A percentile compares a stretch with the other conserved stretches of the same genome.
Evolutionary conservation across 2,113 vertebrate species (phyloP).

Genomic region (Megalops atlanticus): DNA sequence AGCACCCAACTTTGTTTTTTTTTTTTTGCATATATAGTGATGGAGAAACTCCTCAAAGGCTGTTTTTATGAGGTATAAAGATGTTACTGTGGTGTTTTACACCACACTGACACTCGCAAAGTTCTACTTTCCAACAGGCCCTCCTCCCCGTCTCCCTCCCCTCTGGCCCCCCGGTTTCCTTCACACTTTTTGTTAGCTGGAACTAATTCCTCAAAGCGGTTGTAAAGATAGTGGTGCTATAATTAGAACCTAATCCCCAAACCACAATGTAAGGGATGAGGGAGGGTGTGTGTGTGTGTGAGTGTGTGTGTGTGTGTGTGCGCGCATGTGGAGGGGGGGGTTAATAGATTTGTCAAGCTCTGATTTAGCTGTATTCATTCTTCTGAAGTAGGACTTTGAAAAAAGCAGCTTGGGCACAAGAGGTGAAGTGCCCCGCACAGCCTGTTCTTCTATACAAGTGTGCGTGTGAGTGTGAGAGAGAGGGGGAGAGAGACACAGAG

Average conservation of each 20-base stretch:
- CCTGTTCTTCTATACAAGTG: no score
- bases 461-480: not conserved
- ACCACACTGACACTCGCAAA: slow-evolving; percentile 39
- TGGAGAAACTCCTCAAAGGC: slow-evolving; percentile 34
- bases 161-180: not conserved
- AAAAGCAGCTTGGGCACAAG: not conserved
- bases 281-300: not conserved
- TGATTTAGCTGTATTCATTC: not conserved
- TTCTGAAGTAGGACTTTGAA: not conserved
- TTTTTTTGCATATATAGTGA: not conserved
- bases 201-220: slow-evolving; percentile 7
- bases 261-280: not conserved
- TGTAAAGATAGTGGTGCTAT: slow-evolving; percentile 13
- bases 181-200: slow-evolving; percentile 7
- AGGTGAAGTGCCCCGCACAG: no score
- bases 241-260: slow-evolving; percentile 22
- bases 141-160: not conserved
- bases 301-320: not conserved
- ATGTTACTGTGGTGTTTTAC: not conserved
- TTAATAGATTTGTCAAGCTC: slow-evolving; percentile 5
- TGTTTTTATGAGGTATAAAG: slow-evolving; percentile 24
- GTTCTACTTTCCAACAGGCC: slow-evolving; percentile 31
- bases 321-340: not conserved
- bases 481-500: no score
- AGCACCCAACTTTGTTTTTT: not conserved